Percentiles rank a stretch among this genome's conserved stretches.
Evolutionary conservation across 2,113 vertebrate species (phyloP).

Genomic region (Ciconia maguari): DNA sequence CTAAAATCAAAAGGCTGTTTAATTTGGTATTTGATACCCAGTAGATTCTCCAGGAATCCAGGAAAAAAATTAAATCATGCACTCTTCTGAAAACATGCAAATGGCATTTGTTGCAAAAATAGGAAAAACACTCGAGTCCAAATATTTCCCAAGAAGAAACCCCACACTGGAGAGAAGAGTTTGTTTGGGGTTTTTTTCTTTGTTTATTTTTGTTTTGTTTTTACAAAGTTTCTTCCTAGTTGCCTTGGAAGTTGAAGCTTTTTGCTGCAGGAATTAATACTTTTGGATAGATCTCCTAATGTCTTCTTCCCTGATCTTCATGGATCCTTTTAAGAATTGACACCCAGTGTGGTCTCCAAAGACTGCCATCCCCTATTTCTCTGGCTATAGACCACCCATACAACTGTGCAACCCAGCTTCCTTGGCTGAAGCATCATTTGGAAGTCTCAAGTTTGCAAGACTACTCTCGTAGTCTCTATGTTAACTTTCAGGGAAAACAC

Average conservation of each 20-base stretch:
- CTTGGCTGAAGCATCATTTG: neutral
- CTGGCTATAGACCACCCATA: neutral
- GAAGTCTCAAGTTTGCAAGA: neutral
- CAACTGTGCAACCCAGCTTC: neutral
- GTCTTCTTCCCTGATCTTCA: neutral
- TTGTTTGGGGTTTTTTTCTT: neutral
- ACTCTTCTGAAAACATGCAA: conserved; percentile 8
- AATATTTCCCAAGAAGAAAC: neutral
- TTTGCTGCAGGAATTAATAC: neutral
- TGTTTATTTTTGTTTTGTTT: neutral
- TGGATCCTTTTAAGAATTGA: neutral
- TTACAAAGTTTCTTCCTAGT: neutral
- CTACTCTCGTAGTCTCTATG: neutral
- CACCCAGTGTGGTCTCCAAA: neutral
- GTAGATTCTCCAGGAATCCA: neutral
- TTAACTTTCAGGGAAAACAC: neutral
- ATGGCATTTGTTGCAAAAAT: neutral
- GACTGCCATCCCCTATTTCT: neutral
- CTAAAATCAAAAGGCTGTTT: neutral
- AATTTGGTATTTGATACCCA: neutral
- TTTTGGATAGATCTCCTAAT: neutral
- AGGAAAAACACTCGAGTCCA: neutral
- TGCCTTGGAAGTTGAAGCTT: neutral
- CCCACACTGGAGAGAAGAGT: too few species aligned
- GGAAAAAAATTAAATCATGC: neutral